Base-by-base conservation (phyloP, 2,888 invertebrate species). In the Petrolisthes manimaculis region DNA sequence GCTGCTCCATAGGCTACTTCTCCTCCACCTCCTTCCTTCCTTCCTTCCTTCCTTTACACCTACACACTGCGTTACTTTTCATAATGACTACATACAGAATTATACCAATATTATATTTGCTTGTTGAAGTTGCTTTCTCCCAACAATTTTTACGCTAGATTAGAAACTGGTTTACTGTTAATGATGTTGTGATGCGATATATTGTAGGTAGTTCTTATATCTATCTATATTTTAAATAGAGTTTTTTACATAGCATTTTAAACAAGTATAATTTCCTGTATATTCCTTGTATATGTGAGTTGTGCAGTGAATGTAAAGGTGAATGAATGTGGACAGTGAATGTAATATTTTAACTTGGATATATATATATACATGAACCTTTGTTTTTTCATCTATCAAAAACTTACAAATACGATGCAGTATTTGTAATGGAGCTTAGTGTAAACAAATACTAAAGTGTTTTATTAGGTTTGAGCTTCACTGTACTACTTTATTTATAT, bases 1-100 rank as follows among this genome's bases (percentile, higher is more conserved):
- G 78, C 18, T 8, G 37, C 51, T 56, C 18, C 51, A 67, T 4
- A 74, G 54, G 54, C 24, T 12, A 37, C 55, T 8, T 21, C 55
- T 12, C 80, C n/a, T 81, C 81, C 81, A 51, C 75, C 83, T 71
- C 67, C 82, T 67, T 37, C n/a, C 51, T 53, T 82, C 82, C 79
- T 54, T 21, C 75, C 84, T 84, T 56, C 61, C 74, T 78, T 78
- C n/a, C 37, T 61, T 61, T 9, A 8, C 79, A 5, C 54, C 53
- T 8, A 21, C 37, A 55, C 61, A 55, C 12, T 18, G 9, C 80
- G 24, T 80, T n/a, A 37, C 77, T 12, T 61, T 24, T 80, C 56
- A 80, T 56, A 56, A 9, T 67, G 69, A 71, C 69, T 24, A 78
- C 24, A 53, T 79, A 14, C 53, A n/a, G n/a, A 51, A n/a, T 79